phyloP scores from a whole-genome alignment of 1,140 invertebrate genomes.

The Mizuhopecten yessoensis region DNA sequence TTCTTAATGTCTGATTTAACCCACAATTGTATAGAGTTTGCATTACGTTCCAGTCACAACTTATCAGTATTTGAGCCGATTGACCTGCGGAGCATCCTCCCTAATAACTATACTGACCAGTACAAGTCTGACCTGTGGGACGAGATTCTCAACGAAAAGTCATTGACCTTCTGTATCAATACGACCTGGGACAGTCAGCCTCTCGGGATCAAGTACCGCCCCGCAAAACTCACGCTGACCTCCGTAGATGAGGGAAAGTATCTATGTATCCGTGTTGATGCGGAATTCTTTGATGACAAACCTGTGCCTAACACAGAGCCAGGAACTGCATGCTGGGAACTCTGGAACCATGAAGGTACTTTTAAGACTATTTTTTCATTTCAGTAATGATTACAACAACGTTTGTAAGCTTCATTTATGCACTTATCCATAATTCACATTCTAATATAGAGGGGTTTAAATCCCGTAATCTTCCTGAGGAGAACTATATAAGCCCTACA shows the following conservation, averaged over 20 bases:
- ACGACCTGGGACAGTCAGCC: background rate
- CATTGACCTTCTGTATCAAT: conserved; percentile 19
- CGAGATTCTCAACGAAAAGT: background rate
- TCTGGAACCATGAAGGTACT: conserved; percentile 85
- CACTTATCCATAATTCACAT: too few species aligned
- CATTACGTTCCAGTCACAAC: conserved; percentile 76
- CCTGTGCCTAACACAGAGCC: conserved; percentile 68
- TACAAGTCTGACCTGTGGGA: conserved; percentile 59
- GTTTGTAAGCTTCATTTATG: background rate
- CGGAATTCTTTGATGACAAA: conserved; percentile 83
- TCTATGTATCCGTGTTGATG: background rate
- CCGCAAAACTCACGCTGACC: background rate
- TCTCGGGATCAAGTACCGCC: conserved; percentile 21
- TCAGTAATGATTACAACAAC: background rate
- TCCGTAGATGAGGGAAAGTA: background rate
- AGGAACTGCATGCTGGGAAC: conserved; percentile 80
- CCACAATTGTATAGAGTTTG: too few species aligned
- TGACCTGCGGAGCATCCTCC: conserved; percentile 66
- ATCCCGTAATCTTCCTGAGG: too few species aligned
- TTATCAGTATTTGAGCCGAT: conserved; percentile 75
- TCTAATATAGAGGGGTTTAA: too few species aligned
- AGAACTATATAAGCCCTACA: too few species aligned
- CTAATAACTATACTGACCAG: conserved; percentile 54
- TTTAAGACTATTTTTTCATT: too few species aligned
- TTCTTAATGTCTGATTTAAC: too few species aligned